Conservation (phyloP, 2,113 vertebrate species). For the Galbula dea region DNA sequence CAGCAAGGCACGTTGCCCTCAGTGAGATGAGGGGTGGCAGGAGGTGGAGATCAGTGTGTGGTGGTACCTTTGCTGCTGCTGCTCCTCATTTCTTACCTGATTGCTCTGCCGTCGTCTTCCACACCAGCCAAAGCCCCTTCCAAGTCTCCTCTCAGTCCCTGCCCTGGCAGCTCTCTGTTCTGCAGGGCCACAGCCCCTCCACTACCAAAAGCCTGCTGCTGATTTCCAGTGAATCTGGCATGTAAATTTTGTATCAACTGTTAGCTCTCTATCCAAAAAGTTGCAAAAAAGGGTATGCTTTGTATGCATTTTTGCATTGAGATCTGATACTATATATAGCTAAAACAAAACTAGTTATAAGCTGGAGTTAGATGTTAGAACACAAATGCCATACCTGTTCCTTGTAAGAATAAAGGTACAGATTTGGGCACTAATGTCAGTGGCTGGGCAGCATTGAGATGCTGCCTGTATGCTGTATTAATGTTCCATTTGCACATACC, state of each 20-base stretch:
- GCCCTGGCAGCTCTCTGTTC: neutral
- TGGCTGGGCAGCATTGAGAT: neutral
- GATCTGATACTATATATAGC: neutral
- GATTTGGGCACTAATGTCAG: neutral
- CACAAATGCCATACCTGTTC: neutral
- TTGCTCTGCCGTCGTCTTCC: fast-evolving
- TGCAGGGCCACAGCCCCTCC: neutral
- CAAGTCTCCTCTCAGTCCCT: neutral
- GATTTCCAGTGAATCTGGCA: neutral
- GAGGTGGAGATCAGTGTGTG: neutral
- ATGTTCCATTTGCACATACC: neutral
- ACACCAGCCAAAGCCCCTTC: neutral
- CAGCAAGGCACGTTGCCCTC: fast-evolving
- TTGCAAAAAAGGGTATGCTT: neutral
- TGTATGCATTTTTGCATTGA: neutral
- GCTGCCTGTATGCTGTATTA: neutral
- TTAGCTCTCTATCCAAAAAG: neutral
- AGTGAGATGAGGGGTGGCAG: fast-evolving
- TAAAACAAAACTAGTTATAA: neutral
- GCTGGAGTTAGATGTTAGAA: neutral
- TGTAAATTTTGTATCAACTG: neutral
- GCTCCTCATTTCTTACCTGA: neutral
- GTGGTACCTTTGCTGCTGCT: neutral
- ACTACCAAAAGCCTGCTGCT: neutral
- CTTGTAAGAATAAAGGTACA: neutral